Evolutionary conservation across 1,140 invertebrate genomes (phyloP), one percentile per base, ranked within the genome.

Genomic region (Nebria ingens): DNA sequence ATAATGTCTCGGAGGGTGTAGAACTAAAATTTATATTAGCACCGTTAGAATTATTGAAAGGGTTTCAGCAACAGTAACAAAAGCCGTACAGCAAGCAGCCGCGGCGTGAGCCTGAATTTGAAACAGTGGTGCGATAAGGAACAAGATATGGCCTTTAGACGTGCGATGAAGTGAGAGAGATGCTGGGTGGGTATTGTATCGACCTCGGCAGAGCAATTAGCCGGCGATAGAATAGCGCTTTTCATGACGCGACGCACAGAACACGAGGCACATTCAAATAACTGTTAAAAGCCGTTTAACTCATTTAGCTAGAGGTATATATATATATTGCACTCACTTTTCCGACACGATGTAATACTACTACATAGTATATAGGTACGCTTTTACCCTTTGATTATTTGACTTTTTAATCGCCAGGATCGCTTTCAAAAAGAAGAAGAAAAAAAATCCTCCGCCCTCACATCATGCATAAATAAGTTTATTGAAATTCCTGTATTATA

Each of bases 161-260:
- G 4, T 29, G 25, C 4, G 25, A 13, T 29, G 25, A 6, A 29
- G 25, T 29, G 25, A 13, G 13, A 29, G 25, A 29, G 25, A 29
- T 13, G 4, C 25, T n/a, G n/a, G n/a, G 25, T 34, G n/a, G 6
- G n/a, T 45, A 45, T 45, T 45, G 40, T 45, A 45, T 45, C 40
- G 40, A 45, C 9, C 40, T 45, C 25, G 25, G 25, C n/a, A 45
- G 9, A 17, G 40, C 40, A 45, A 45, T 45, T 45, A 45, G 40
- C 40, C 17, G 15, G 15, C 40, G 40, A 45, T 45, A 45, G 40
- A 45, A 45, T 45, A 45, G 40, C 40, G 40, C 40, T 45, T 45
- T 45, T 45, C 40, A 45, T 17, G 9, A 45, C 40, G 40, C n/a
- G 40, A 9, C 9, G 3, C 40, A 3, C 9, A 45, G 40, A 45